A percentile compares a stretch with the other conserved stretches of the same genome.
Conservation (phyloP, 2,113 vertebrate genomes). For the Sarotherodon lohbergeri region DNA sequence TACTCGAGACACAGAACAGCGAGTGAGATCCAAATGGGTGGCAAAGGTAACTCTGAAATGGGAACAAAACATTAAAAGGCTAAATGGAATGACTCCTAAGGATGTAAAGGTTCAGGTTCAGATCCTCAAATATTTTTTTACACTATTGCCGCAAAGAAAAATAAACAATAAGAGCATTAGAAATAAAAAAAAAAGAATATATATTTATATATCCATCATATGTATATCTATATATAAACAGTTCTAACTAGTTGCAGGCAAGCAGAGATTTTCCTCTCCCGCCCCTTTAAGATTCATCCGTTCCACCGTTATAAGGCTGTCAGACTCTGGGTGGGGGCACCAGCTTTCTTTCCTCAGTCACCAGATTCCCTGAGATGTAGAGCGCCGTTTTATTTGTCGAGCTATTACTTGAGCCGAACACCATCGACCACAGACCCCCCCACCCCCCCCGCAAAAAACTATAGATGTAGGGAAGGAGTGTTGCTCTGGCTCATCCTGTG, state of each 20-base stretch:
- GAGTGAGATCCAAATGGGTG: not conserved
- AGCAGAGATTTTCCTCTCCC: constrained; percentile 51
- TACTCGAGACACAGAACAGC: constrained; percentile 3
- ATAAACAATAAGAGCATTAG: constrained; percentile 45
- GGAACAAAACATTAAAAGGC: constrained; percentile 14
- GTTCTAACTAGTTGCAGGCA: constrained; percentile 69
- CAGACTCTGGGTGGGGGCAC: constrained; percentile 63
- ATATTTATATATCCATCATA: constrained; percentile 67
- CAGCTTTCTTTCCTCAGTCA: constrained; percentile 72
- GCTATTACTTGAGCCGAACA: constrained; percentile 56
- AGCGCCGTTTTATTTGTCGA: constrained; percentile 62
- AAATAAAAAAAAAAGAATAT: constrained; percentile 64
- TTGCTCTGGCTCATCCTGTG: not conserved
- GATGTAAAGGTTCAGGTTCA: constrained; percentile 53
- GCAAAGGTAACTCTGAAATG: not conserved
- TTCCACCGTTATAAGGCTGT: constrained; percentile 63
- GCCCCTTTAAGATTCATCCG: constrained; percentile 43
- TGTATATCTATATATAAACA: constrained; percentile 76
- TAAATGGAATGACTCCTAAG: constrained; percentile 62
- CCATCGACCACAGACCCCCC: constrained; percentile 9
- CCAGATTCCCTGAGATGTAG: constrained; percentile 80
- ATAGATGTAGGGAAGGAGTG: not conserved
- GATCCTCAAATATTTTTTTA: constrained; percentile 55
- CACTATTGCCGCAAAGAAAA: constrained; percentile 65
- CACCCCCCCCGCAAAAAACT: not conserved